Evolutionary conservation across 2,797 vertebrate species (phyloP).

Genomic region (Enteromius paludinosus): DNA sequence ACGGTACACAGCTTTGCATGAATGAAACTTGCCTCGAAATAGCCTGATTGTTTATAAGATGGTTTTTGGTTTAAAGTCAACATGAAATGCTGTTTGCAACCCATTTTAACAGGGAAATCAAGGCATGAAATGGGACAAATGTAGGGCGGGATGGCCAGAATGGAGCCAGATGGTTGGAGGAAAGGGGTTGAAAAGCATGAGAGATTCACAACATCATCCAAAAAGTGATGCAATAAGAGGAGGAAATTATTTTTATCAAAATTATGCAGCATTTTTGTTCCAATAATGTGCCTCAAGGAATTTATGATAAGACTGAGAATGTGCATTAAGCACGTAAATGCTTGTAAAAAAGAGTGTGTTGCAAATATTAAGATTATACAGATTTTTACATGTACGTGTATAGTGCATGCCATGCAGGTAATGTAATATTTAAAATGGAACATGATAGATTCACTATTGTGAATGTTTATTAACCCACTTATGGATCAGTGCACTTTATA

Average conservation of each 20-base stretch:
- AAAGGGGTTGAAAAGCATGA: not conserved
- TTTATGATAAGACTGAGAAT: not conserved
- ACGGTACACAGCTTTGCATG: conserved; percentile 53
- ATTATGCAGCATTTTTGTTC: not conserved
- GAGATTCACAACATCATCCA: not conserved
- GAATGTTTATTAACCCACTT: not conserved
- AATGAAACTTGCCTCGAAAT: conserved; percentile 63
- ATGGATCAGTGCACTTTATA: not conserved
- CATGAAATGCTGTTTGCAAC: conserved; percentile 9
- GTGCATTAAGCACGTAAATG: not conserved
- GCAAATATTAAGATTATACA: not conserved
- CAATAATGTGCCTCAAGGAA: not conserved
- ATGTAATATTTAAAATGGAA: not conserved
- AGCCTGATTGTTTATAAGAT: conserved; percentile 74
- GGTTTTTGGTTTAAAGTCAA: conserved; percentile 59
- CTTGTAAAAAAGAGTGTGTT: not conserved
- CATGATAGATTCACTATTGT: not conserved
- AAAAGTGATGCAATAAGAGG: not conserved
- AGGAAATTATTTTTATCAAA: not conserved
- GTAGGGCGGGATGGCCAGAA: conserved; percentile 13
- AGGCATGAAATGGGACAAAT: conserved; percentile 28
- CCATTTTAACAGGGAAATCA: conserved; percentile 22
- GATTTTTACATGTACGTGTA: too few species aligned
- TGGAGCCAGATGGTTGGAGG: conserved; percentile 26
- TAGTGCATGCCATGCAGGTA: too few species aligned